Percentiles rank a stretch among this genome's conserved stretches.
Conservation (phyloP, 2,113 vertebrate species). For the Camelus bactrianus region DNA sequence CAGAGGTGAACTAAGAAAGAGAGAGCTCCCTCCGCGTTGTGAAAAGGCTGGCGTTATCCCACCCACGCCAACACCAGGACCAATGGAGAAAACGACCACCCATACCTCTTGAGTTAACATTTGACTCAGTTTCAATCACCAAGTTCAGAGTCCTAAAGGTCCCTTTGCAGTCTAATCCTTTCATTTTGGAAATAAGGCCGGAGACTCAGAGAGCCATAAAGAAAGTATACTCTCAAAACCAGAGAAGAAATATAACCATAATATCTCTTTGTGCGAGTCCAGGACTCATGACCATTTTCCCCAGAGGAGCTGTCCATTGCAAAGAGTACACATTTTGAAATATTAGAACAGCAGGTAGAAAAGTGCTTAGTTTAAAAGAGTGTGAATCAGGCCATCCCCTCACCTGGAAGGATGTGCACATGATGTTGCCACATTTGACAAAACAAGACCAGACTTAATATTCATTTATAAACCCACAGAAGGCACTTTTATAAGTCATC, state of each 20-base stretch:
- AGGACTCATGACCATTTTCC: not conserved
- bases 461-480: constrained; percentile 46
- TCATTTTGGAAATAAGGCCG: not conserved
- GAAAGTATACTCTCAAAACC: not conserved
- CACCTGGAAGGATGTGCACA: not conserved
- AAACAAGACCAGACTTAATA: constrained; percentile 11
- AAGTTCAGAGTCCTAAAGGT: not conserved
- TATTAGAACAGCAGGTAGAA: not conserved
- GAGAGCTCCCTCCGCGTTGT: not conserved
- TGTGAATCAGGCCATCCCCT: not conserved
- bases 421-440: not conserved
- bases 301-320: not conserved
- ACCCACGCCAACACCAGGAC: not conserved
- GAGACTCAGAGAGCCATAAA: not conserved
- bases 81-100: not conserved
- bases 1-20: not conserved
- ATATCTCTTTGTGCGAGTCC: not conserved
- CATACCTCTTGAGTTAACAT: not conserved
- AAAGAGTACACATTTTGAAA: not conserved
- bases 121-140: not conserved
- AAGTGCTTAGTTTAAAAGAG: not conserved
- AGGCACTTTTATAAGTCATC: not conserved
- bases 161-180: not conserved
- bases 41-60: not conserved
- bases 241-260: not conserved